Percentiles rank a stretch among this genome's conserved stretches.
These are phyloP conservation scores for Pangasius krempfi DNA, from an alignment of 2,797 vertebrate species.

Conservation along the genomic window DNA sequence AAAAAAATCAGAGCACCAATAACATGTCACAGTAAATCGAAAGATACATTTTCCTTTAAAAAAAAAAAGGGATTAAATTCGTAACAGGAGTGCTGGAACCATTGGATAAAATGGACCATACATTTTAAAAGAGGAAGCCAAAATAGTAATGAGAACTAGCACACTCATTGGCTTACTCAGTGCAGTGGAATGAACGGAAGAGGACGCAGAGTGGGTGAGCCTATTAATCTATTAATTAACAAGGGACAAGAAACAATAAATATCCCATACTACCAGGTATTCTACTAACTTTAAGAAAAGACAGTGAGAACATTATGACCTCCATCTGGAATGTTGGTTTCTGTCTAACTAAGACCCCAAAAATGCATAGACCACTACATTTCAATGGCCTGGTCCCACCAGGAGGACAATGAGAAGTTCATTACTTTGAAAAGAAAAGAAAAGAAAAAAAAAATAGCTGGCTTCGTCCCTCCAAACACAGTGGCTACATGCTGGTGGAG, in stretches of 20 bases:
- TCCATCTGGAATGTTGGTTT: constrained; percentile 26
- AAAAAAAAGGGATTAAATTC: neutral
- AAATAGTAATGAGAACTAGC: neutral
- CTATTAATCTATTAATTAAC: constrained; percentile 42
- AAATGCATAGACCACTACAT: constrained; percentile 55
- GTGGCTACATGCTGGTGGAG: constrained; percentile 26
- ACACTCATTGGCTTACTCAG: constrained; percentile 16
- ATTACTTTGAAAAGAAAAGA: constrained; percentile 21
- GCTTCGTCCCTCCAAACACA: constrained; percentile 20
- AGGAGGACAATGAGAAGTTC: constrained; percentile 39
- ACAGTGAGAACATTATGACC: constrained; percentile 39
- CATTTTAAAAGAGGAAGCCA: constrained; percentile 3
- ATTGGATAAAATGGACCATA: neutral
- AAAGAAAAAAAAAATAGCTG: constrained; percentile 25
- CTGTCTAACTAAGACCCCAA: constrained; percentile 36
- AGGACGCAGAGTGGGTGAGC: constrained; percentile 28
- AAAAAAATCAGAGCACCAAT: neutral
- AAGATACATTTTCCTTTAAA: neutral
- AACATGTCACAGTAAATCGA: neutral
- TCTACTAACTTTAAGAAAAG: constrained; percentile 21
- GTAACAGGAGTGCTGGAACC: neutral
- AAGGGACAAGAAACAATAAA: constrained; percentile 45
- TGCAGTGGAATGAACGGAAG: constrained; percentile 2
- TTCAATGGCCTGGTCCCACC: constrained; percentile 62
- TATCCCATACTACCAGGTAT: constrained; percentile 25